A percentile compares a stretch with the other conserved stretches of the same genome.
These are phyloP conservation scores for Plectropomus leopardus DNA, from an alignment of 2,113 vertebrate genomes.

Conservation along the genomic window DNA sequence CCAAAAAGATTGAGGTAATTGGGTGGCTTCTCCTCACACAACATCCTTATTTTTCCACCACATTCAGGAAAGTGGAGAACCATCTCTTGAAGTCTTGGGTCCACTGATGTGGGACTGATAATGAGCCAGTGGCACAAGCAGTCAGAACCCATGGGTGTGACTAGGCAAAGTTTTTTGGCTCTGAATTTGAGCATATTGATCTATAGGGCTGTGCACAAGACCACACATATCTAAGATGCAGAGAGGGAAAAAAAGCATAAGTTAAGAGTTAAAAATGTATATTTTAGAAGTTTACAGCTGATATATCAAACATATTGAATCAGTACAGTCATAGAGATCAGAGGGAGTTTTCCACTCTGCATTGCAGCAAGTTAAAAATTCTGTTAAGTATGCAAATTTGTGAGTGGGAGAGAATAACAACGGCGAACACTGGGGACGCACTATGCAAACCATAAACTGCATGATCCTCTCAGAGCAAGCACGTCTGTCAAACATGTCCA, in stretches of 20 bases:
- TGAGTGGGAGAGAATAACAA: slow-evolving; percentile 51
- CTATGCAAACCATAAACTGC: slow-evolving; percentile 37
- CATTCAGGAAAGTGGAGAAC: slow-evolving; percentile 18
- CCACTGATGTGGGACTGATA: slow-evolving; percentile 30
- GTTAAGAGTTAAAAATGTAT: not conserved
- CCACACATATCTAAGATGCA: slow-evolving; percentile 11
- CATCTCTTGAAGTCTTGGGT: not conserved
- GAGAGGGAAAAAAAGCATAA: not conserved
- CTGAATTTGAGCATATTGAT: slow-evolving; percentile 12
- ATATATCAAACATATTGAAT: not conserved
- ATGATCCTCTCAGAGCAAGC: slow-evolving; percentile 34
- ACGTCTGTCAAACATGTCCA: slow-evolving; percentile 2
- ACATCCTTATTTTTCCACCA: not conserved
- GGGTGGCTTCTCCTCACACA: slow-evolving; percentile 12
- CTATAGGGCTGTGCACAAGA: slow-evolving; percentile 25
- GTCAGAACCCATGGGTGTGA: slow-evolving; percentile 2
- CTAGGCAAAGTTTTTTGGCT: not conserved
- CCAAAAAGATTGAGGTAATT: slow-evolving; percentile 47
- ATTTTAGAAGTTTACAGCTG: not conserved
- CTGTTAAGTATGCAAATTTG: slow-evolving; percentile 72
- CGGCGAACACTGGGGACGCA: slow-evolving; percentile 30
- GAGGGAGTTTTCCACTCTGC: slow-evolving; percentile 46
- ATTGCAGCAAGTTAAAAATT: slow-evolving; percentile 73
- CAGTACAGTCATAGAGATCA: slow-evolving; percentile 4
- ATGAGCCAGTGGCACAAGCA: slow-evolving; percentile 33